Base-by-base conservation (phyloP, 2,113 vertebrate genomes). In the Collichthys lucidus region DNA sequence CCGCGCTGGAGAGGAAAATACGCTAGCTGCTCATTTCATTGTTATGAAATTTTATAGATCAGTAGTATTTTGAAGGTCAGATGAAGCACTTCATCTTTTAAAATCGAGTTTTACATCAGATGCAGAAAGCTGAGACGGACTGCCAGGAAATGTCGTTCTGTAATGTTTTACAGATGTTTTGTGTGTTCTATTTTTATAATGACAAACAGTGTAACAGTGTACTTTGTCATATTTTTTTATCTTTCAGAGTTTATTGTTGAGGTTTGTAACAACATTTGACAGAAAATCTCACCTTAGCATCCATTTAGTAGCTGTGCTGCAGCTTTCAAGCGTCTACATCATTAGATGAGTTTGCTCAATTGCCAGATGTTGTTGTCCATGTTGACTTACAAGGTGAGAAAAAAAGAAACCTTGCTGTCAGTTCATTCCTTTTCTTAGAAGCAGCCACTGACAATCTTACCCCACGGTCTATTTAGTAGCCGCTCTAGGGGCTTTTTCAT, bases 1-100 rank as follows among this genome's bases (percentile, higher is more conserved):
- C 92, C 0, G 83, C 91, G 50, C 90, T 94, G 4, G 91, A 96
- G 77, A 94, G 84, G 86, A 96, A 96, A 79, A 93, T 94, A 85
- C 92, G 94, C 77, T 92, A 94, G 78, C 22, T 6, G 4, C 35
- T 74, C 16, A 1, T 4, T 19, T 47, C 20, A n/a, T 11, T 22
- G 42, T 31, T 9, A 52, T 9, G 1, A 7, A 17, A 53, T 16
- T 3, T 24, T 47, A 46, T 29, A 10, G 17, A 20, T 29, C 5
- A 2, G 24, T 20, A 57, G 52, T n/a, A 11, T 60, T 60, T 59
- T 5, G 11, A 60, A n/a, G 12, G 11, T 20, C 55, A 50, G 3
- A 35, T 22, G 19, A 62, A 74, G 24, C 17, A 31, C 17, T 47
- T 46, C 7, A 15, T 56, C 4, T 11, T 56, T 44, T 70, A 44